Conservation (phyloP, 2,113 vertebrate genomes). For the Formicarius rufipectus region DNA sequence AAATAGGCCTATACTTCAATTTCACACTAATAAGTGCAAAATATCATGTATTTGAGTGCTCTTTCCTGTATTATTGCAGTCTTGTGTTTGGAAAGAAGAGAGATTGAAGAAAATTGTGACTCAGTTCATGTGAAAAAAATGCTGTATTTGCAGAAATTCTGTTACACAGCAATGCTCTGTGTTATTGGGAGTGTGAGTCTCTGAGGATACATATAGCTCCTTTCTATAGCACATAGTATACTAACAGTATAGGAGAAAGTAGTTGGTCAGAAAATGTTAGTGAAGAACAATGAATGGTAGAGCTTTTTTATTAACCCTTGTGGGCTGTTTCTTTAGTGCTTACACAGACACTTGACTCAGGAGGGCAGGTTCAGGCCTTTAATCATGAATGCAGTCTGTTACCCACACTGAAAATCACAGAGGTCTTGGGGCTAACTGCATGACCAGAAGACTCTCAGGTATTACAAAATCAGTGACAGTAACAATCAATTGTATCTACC, state of each 20-base stretch:
- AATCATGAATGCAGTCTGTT: background rate
- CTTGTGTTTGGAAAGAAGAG: background rate
- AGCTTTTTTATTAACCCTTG: background rate
- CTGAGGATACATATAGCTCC: background rate
- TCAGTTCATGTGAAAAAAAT: background rate
- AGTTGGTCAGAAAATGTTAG: background rate
- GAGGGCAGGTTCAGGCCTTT: background rate
- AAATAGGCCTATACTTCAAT: background rate
- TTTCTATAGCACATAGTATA: background rate
- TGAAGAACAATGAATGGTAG: background rate
- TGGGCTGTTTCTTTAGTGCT: background rate
- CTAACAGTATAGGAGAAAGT: background rate
- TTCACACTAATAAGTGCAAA: background rate
- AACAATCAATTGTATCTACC: background rate
- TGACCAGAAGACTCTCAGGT: background rate
- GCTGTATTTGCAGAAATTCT: slow-evolving; percentile 9
- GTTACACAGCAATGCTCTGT: background rate
- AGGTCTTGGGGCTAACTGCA: background rate
- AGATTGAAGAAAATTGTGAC: background rate
- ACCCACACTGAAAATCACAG: background rate
- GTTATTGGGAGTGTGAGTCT: background rate
- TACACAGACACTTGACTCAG: background rate
- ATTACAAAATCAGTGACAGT: background rate
- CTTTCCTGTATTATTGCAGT: background rate
- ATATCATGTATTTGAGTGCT: background rate